These are phyloP conservation scores for Chroicocephalus ridibundus DNA, from an alignment of 2,113 vertebrate species.

Conservation along the genomic window DNA sequence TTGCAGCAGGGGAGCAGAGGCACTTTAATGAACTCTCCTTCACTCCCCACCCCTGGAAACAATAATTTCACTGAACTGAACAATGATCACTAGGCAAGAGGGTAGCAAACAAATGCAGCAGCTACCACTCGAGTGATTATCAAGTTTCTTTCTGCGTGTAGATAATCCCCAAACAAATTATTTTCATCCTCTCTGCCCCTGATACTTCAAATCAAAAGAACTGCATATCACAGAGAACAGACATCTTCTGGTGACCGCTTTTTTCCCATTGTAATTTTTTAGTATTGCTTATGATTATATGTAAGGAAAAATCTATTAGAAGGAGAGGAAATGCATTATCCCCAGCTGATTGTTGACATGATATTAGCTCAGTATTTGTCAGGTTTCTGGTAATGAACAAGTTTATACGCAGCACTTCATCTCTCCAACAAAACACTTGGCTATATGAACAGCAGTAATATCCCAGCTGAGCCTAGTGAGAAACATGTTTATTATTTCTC, in stretches of 20 bases:
- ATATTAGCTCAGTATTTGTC: slow-evolving; percentile 14
- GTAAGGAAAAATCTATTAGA: slow-evolving; percentile 24
- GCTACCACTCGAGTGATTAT: neutral
- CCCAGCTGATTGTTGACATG: slow-evolving; percentile 9
- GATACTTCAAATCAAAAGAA: neutral
- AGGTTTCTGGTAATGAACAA: slow-evolving; percentile 28
- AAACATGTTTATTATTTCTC: slow-evolving; percentile 31
- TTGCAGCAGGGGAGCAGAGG: neutral
- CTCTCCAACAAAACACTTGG: slow-evolving; percentile 7
- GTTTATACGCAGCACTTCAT: neutral
- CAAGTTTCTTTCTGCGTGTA: neutral
- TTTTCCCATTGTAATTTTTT: neutral
- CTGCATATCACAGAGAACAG: neutral
- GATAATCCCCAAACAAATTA: slow-evolving; percentile 25
- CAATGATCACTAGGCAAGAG: neutral
- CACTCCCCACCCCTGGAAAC: neutral
- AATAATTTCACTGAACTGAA: neutral
- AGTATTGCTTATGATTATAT: neutral
- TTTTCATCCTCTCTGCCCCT: neutral
- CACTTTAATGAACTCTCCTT: neutral
- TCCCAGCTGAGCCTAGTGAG: neutral
- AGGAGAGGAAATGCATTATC: slow-evolving; percentile 19
- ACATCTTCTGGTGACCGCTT: accelerated
- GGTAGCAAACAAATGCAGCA: neutral
- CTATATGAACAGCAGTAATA: neutral